These are phyloP conservation scores for Callosobruchus maculatus DNA, from an alignment of 2,888 invertebrate genomes.

Conservation along the genomic window DNA sequence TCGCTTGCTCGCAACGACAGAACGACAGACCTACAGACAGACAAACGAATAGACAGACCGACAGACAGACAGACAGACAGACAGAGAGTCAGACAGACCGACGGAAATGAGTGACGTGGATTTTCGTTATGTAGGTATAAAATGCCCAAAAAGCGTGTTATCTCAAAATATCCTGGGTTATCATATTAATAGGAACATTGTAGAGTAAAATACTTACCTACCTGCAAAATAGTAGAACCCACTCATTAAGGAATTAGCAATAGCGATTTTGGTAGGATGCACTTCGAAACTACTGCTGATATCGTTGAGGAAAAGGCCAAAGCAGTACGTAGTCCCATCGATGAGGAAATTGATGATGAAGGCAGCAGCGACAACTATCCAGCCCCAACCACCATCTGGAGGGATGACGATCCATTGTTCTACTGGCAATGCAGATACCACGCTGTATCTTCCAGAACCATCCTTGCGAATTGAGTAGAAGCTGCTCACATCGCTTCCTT, in stretches of 20 bases:
- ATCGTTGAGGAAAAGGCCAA: conserved; percentile 55
- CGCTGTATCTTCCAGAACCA: neutral
- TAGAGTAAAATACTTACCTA: conserved; percentile 17
- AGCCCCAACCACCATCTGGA: conserved; percentile 62
- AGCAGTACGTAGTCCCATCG: conserved; percentile 59
- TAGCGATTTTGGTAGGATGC: conserved; percentile 31
- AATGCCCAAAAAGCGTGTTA: too few species aligned
- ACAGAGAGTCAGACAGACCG: too few species aligned
- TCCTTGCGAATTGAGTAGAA: neutral
- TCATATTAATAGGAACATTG: too few species aligned
- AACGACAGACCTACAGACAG: too few species aligned
- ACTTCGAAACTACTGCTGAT: conserved; percentile 31
- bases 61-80: too few species aligned
- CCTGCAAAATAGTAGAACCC: conserved; percentile 39
- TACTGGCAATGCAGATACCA: neutral
- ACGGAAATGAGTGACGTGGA: too few species aligned
- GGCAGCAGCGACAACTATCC: conserved; percentile 56
- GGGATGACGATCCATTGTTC: conserved; percentile 42
- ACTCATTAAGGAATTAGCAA: conserved; percentile 34
- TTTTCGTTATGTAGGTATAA: too few species aligned
- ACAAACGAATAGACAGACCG: too few species aligned
- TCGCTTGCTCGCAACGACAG: too few species aligned
- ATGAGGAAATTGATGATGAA: conserved; percentile 57
- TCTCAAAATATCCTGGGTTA: too few species aligned
- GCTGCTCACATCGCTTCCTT: neutral